Conservation (phyloP, 2,797 vertebrate species). For the Phataginus tetradactyla region DNA sequence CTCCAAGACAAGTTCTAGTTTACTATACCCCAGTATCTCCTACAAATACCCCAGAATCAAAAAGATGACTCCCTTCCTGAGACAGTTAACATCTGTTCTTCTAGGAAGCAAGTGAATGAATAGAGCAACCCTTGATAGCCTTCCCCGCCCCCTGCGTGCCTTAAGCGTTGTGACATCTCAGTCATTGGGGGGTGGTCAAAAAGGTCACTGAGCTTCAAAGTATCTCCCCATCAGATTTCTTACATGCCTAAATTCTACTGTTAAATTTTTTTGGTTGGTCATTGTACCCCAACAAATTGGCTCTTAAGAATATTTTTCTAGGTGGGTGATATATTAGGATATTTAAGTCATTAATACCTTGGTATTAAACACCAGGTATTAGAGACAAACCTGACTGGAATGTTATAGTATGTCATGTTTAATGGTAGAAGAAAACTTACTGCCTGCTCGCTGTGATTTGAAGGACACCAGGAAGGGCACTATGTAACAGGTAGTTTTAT, state of each 20-base stretch:
- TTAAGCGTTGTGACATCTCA: not conserved
- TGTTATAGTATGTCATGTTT: not conserved
- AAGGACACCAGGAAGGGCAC: not conserved
- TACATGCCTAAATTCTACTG: not conserved
- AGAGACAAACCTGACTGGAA: not conserved
- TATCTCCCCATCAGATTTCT: not conserved
- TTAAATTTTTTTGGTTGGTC: not conserved
- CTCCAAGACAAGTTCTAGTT: not conserved
- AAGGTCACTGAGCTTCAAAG: not conserved
- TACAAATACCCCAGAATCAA: not conserved
- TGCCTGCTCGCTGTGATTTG: not conserved
- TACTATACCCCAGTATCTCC: not conserved
- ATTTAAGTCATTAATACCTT: not conserved
- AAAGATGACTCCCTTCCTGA: not conserved
- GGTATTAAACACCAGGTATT: not conserved
- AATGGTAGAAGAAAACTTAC: not conserved
- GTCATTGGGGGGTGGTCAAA: not conserved
- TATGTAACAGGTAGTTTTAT: not conserved
- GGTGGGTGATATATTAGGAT: not conserved
- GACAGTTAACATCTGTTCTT: not conserved
- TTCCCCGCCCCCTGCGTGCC: not conserved
- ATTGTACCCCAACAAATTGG: not conserved
- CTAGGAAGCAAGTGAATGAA: not conserved
- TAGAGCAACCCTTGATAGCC: not conserved
- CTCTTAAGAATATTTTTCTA: not conserved